Evolutionary conservation across 2,888 invertebrate species (phyloP).

Genomic region (Sceliomorpha sp.): DNA sequence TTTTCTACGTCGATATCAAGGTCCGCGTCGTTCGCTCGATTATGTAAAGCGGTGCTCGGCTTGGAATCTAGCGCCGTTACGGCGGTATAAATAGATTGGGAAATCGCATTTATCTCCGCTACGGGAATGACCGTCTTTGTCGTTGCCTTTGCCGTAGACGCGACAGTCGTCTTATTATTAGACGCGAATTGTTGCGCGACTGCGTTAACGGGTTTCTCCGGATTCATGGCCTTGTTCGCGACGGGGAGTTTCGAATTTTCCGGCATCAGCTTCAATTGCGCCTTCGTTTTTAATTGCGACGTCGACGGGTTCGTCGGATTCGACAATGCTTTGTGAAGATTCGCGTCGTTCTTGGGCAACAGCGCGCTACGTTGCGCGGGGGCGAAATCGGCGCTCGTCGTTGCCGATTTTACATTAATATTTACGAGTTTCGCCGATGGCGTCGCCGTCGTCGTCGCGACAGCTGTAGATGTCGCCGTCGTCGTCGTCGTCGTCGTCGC

Average conservation of each 20-base stretch:
- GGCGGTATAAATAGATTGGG: too few relatives aligned
- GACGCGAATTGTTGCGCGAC: background rate
- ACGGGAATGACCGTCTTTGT: too few relatives aligned
- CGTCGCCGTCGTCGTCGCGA: too few relatives aligned
- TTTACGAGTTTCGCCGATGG: too few relatives aligned
- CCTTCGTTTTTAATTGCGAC: conserved; percentile 64
- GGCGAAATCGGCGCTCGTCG: background rate
- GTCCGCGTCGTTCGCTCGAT: conserved; percentile 1
- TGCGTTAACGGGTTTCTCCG: conserved; percentile 30
- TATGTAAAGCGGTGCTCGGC: background rate
- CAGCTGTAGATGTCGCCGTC: too few relatives aligned
- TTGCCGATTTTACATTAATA: too few relatives aligned
- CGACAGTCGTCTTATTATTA: background rate
- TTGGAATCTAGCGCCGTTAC: background rate
- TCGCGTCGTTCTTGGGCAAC: background rate
- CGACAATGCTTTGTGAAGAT: too few relatives aligned
- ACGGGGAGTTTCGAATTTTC: conserved; percentile 42
- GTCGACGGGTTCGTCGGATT: too few relatives aligned
- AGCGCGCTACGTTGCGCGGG: background rate
- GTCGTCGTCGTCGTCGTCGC: too few relatives aligned
- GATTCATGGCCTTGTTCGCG: conserved; percentile 26
- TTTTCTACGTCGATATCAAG: too few relatives aligned
- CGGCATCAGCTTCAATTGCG: conserved; percentile 70
- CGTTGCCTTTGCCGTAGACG: background rate
- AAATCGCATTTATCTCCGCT: too few relatives aligned